These are phyloP conservation scores for Poeciliopsis retropinna DNA, from an alignment of 2,113 vertebrate genomes.

Conservation along the genomic window DNA sequence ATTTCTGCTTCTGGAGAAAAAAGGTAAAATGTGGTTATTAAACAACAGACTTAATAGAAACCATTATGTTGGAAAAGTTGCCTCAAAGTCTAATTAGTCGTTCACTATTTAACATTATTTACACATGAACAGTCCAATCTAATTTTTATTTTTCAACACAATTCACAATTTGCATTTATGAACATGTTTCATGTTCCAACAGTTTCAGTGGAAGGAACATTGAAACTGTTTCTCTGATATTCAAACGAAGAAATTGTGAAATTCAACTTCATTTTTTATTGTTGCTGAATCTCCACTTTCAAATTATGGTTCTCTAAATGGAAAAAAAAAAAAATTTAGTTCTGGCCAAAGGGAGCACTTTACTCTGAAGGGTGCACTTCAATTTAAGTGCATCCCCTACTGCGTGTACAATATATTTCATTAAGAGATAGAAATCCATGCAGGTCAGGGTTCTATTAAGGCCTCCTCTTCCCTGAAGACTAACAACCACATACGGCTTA, in stretches of 20 bases:
- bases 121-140: not conserved
- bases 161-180: not conserved
- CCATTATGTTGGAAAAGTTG: too few species aligned
- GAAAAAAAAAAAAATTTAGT: slow-evolving; percentile 39
- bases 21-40: not conserved
- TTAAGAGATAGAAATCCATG: slow-evolving; percentile 69
- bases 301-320: slow-evolving; percentile 45
- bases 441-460: slow-evolving; percentile 70
- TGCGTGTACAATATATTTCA: slow-evolving; percentile 69
- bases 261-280: slow-evolving; percentile 58
- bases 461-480: slow-evolving; percentile 66
- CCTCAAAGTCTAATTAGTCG: not conserved
- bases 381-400: slow-evolving; percentile 67
- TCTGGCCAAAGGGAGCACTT: slow-evolving; percentile 59
- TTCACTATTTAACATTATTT: not conserved
- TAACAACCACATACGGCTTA: slow-evolving; percentile 69
- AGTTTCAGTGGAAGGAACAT: slow-evolving; percentile 2
- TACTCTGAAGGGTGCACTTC: slow-evolving; percentile 63
- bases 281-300: slow-evolving; percentile 55
- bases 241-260: slow-evolving; percentile 17
- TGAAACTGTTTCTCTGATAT: not conserved
- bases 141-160: too few species aligned
- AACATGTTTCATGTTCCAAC: not conserved
- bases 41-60: not conserved
- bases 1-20: not conserved